phyloP scores from a whole-genome alignment of 2,797 vertebrate genomes.

The Hyperoplus lanceolatus region DNA sequence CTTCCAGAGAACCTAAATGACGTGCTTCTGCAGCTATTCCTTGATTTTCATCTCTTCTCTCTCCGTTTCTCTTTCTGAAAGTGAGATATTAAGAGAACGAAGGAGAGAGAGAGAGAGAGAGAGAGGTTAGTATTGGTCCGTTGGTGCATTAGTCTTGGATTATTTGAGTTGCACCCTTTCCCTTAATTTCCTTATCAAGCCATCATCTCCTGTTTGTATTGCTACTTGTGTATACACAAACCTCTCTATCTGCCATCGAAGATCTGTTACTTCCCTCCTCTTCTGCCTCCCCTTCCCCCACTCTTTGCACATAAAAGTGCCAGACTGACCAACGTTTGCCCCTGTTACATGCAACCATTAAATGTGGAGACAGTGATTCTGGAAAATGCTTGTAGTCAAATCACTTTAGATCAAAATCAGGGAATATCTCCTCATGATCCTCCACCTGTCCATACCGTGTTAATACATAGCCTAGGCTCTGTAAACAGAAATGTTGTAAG shows the following conservation, averaged over 20 bases:
- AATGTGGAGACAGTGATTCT: too few species aligned
- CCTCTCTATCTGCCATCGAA: slow-evolving; percentile 64
- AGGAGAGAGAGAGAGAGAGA: slow-evolving; percentile 2
- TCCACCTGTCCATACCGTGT: too few species aligned
- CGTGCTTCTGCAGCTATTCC: slow-evolving; percentile 38
- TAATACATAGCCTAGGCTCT: too few species aligned
- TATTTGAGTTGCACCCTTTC: slow-evolving; percentile 88
- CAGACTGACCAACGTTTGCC: slow-evolving; percentile 2
- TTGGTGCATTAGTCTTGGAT: slow-evolving; percentile 62
- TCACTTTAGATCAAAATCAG: too few species aligned
- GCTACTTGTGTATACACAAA: slow-evolving; percentile 76
- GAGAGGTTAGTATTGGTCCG: slow-evolving; percentile 18
- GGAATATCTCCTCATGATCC: too few species aligned
- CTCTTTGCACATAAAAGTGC: slow-evolving; percentile 19
- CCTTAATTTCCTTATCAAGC: slow-evolving; percentile 86
- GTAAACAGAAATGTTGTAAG: too few species aligned
- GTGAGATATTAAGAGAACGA: neutral
- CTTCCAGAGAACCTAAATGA: slow-evolving; percentile 42
- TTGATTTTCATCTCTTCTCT: slow-evolving; percentile 43
- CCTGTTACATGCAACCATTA: neutral
- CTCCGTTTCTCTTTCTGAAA: slow-evolving; percentile 40
- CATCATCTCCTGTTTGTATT: slow-evolving; percentile 85
- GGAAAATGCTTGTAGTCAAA: too few species aligned
- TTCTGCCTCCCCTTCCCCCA: slow-evolving; percentile 21
- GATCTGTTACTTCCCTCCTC: slow-evolving; percentile 67